Evolutionary conservation across 2,797 vertebrate genomes (phyloP), one percentile per base, ranked within the genome.

Genomic region (Novumbra hubbsi): DNA sequence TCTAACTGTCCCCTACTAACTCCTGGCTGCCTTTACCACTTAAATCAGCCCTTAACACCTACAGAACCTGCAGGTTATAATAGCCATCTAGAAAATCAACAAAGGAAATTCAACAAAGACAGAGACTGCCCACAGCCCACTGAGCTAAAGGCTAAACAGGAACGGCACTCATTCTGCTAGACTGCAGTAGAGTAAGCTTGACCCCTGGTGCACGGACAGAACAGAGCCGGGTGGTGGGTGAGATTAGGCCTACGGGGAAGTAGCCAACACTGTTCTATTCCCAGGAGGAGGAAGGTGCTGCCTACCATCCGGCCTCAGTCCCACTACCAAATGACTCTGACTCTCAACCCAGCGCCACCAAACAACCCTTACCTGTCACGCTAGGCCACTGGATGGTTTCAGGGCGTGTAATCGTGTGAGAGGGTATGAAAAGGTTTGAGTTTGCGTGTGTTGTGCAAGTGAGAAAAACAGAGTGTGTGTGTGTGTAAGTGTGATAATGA

Each of bases 391-490:
- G 21, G n/a, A 68, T 55, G 34, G 19, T 57, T 30, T 52, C 32
- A 7, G 68, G 50, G 32, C 32, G 5, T 2, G 32, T 34, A 34
- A 34, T 34, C 5, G 32, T 24, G 34, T 52, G 67, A 52, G 38
- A 65, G 67, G 16, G 52, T 49, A 41, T 67, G 63, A 34, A 34
- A 34, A 45, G 11, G 9, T 45, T 1, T 45, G 41, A 12, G 41
- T 65, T n/a, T n/a, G 60, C 60, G 73, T 68, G 71, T 72, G 64
- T 67, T 71, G 68, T 48, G 65, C 63, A 63, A 16, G 4, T 19
- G 19, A 34, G 15, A 64, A 77, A 70, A 76, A 83, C 74, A 66
- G 76, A 77, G 50, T n/a, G 62, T 52, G 60, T 28, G 67, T 50
- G 63, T 66, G 27, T 16, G 68, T 30, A 41, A 4, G 48, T 70